phyloP scores from a whole-genome alignment of 2,113 vertebrate genomes.

The Pelecanus crispus region DNA sequence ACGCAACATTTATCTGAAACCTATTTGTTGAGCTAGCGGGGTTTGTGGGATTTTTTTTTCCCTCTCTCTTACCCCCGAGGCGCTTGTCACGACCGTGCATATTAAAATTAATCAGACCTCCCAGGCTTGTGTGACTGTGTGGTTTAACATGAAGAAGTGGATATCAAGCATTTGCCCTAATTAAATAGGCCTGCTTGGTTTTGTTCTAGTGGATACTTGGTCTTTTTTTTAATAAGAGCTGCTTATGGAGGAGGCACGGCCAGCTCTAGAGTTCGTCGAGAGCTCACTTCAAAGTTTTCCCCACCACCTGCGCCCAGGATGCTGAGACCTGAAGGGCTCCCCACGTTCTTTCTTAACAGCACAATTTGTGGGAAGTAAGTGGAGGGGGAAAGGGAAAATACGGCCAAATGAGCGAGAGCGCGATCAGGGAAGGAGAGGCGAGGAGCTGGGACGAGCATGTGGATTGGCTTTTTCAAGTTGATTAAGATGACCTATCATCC shows the following conservation, averaged over 20 bases:
- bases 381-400: conserved; percentile 9
- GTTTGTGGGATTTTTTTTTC: background rate
- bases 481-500: conserved; percentile 60
- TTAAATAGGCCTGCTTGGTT: conserved; percentile 77
- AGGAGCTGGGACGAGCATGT: conserved; percentile 27
- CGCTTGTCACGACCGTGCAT: conserved; percentile 74
- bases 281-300: conserved; percentile 72
- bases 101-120: conserved; percentile 83
- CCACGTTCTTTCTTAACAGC: conserved; percentile 2
- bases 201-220: conserved; percentile 76
- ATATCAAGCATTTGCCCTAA: conserved; percentile 74
- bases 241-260: conserved; percentile 70
- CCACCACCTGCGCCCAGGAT: conserved; percentile 73
- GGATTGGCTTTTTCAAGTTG: conserved; percentile 56
- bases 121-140: conserved; percentile 64
- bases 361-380: background rate
- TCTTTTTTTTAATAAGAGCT: conserved; percentile 80
- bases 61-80: conserved; percentile 61
- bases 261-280: conserved; percentile 58
- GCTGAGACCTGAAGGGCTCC: conserved; percentile 59
- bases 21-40: conserved; percentile 44
- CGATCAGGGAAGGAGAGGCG: background rate
- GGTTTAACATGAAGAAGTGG: conserved; percentile 75
- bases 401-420: background rate
- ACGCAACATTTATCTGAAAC: conserved; percentile 16